A percentile compares a stretch with the other conserved stretches of the same genome.
These are phyloP conservation scores for Ochropleura leucogaster DNA, from an alignment of 2,888 invertebrate species.

Conservation along the genomic window DNA sequence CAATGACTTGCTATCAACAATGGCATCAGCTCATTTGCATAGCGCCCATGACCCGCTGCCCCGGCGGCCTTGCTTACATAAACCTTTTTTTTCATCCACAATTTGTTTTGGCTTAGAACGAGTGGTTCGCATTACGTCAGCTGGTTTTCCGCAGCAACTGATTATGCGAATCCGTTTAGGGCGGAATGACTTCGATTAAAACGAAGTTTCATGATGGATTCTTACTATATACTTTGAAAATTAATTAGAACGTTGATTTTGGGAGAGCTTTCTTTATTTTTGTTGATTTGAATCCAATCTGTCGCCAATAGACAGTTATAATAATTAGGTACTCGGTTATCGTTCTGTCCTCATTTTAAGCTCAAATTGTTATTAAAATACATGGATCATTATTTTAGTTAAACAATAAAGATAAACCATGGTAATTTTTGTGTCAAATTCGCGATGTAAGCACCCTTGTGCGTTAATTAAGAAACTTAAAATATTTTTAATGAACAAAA, in stretches of 20 bases:
- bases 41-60: conserved; percentile 84
- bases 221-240: not conserved
- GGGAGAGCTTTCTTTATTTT: not conserved
- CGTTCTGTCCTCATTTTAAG: conserved; percentile 27
- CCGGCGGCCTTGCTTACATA: conserved; percentile 77
- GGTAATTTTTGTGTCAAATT: conserved; percentile 30
- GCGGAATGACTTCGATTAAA: conserved; percentile 11
- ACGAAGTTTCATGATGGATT: not conserved
- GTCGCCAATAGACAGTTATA: not conserved
- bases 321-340: conserved; percentile 35
- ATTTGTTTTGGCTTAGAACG: conserved; percentile 63
- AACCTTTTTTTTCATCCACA: conserved; percentile 71
- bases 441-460: conserved; percentile 40
- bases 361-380: conserved; percentile 10
- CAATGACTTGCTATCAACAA: conserved; percentile 77
- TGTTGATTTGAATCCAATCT: not conserved
- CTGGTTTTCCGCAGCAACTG: conserved; percentile 32
- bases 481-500: conserved; percentile 54
- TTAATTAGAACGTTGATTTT: not conserved
- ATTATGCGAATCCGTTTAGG: conserved; percentile 48
- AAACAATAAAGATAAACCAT: conserved; percentile 40
- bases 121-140: conserved; percentile 60
- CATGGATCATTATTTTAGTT: conserved; percentile 9
- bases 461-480: conserved; percentile 49
- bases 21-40: conserved; percentile 84